These are phyloP conservation scores for Heterodera schachtii DNA, from an alignment of 1,140 invertebrate genomes.

Conservation along the genomic window DNA sequence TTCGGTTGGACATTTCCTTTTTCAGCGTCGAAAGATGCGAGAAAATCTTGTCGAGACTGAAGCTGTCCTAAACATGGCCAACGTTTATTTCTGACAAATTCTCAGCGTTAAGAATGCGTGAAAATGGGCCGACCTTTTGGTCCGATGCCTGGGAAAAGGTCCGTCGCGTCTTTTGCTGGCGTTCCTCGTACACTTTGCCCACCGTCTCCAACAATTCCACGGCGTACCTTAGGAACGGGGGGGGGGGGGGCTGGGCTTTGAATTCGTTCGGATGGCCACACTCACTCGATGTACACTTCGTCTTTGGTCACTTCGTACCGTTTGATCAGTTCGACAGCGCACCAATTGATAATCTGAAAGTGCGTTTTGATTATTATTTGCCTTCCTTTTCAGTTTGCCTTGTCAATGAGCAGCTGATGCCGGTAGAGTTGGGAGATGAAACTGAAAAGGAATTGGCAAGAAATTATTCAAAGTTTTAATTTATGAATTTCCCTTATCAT, in stretches of 20 bases:
- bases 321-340: slow-evolving; percentile 36
- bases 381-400: not conserved
- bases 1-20: slow-evolving; percentile 30
- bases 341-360: slow-evolving; percentile 38
- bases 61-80: slow-evolving; percentile 2
- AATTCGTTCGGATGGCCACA: not conserved
- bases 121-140: not conserved
- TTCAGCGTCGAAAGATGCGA: slow-evolving; percentile 31
- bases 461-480: not conserved
- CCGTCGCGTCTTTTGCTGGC: not conserved
- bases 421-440: slow-evolving; percentile 42
- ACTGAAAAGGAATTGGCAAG: slow-evolving; percentile 12
- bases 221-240: slow-evolving; percentile 14
- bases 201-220: slow-evolving; percentile 38
- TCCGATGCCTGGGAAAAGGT: not conserved
- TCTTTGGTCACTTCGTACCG: slow-evolving; percentile 30
- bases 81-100: not conserved
- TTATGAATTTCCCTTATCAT: not conserved
- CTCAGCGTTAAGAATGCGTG: too few species aligned
- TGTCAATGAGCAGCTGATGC: slow-evolving; percentile 35
- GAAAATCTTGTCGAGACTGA: slow-evolving; percentile 25
- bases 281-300: slow-evolving; percentile 39
- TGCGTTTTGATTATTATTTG: not conserved
- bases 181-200: slow-evolving; percentile 38
- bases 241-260: too few species aligned